Evolutionary conservation across 2,797 vertebrate species (phyloP), one percentile per base, ranked within the genome.

Genomic region (Pangasius larnaudii): DNA sequence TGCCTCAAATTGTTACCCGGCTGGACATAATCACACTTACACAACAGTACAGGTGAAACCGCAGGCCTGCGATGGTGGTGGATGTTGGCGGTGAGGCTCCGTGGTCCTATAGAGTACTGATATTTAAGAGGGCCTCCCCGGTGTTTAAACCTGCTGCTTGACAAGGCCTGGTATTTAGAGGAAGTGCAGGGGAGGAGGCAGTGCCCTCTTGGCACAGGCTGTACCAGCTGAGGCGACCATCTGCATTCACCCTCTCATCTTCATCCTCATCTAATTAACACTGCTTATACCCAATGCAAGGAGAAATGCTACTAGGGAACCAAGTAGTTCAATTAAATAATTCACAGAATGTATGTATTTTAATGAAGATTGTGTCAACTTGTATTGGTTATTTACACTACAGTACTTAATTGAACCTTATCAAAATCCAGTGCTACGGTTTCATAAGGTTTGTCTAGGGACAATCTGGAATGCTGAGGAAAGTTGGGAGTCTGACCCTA

Each of bases 81-180:
- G 69, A 51, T 75, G 39, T 24, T 53, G 59, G 19, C 27, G 74
- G 74, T 46, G 59, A 63, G 58, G 36, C 36, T 61, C 79, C 2
- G 7, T 49, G 42, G 61, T 67, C 86, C 83, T 89, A 69, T 30
- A 61, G 46, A 89, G 89, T 71, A 36, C 85, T 90, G 88, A 90
- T 87, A 75, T 90, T 86, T 88, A 77, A 78, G 71, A 80, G 86
- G 85, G 56, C 85, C 88, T 87, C 86, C 85, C 92, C 91, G 90
- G 92, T 88, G 91, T 91, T 89, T 91, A 89, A 86, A 83, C 92
- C 89, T 78, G 86, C 79, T 89, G 91, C 89, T 91, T 95, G 95
- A 95, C 93, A 93, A 89, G 87, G 91, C 90, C 92, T 95, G 93
- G 91, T 94, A 95, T 95, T 95, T 95, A 91, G 93, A 91, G 92